Base-by-base conservation (phyloP, 2,797 vertebrate genomes). In the Pygocentrus nattereri region DNA sequence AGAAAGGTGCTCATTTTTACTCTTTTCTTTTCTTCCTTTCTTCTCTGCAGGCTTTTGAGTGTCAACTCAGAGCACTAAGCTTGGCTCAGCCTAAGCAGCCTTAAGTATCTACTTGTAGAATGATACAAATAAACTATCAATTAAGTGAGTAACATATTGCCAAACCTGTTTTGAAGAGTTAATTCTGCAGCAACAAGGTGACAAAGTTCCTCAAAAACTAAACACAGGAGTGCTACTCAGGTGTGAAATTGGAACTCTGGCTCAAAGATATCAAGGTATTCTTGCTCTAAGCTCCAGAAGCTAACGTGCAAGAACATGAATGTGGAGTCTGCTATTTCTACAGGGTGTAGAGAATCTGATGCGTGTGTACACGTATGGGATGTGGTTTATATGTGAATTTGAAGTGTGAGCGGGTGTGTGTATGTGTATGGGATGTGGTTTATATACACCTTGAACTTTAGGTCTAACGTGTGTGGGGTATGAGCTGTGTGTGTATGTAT, bases 51-150 rank as follows among this genome's bases (percentile, higher is more conserved):
- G 81, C 88, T 91, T 90, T 91, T 88, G 90, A 89, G 86, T 91
- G 89, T 92, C 89, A 89, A 69, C 83, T 90, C 70, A 86, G 41
- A 16, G 61, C 34, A 4, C 21, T 31, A 61, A 79, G 87, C 89
- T 80, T 67, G 54, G 82, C 89, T 83, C 76, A 83, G 50, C 54
- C 88, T 89, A 85, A 89, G 54, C 18, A 85, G 82, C 31, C 49
- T 82, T 70, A 78, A 58, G 44, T 87, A 86, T 88, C 84, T 88
- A 89, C 85, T 82, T 65, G 82, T 50, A 67, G 85, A 85, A 87
- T 83, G 87, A 90, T 91, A 83, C 89, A 90, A 91, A 90, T 88
- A 86, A 88, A 88, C 79, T 64, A 76, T 65, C 10, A 23, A 91
- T 80, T 84, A 91, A 90, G 84, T 74, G 83, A 90, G 84, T 86